phyloP scores from a whole-genome alignment of 2,888 invertebrate species.

The Caenorhabditis imperialis region DNA sequence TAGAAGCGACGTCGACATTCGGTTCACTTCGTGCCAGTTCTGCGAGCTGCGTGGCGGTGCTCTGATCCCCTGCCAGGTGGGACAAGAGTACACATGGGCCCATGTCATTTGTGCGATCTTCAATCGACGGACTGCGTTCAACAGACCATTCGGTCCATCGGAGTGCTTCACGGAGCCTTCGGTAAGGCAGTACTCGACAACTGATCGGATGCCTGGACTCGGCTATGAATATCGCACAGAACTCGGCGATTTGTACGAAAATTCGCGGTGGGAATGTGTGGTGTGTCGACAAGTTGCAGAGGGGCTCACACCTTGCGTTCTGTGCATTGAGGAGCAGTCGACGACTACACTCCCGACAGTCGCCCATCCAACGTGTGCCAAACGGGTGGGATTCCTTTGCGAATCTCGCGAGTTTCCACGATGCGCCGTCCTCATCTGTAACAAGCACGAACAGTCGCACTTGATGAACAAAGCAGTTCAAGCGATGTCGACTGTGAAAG shows the following conservation, averaged over 20 bases:
- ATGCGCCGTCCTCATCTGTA: conserved; percentile 52
- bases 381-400: conserved; percentile 75
- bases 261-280: conserved; percentile 47
- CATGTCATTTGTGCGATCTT: conserved; percentile 72
- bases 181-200: conserved; percentile 25
- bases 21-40: conserved; percentile 61
- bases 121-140: conserved; percentile 51
- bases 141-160: conserved; percentile 38
- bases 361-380: conserved; percentile 82
- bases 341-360: conserved; percentile 9
- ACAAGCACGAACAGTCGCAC: conserved; percentile 41
- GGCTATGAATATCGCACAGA: conserved; percentile 19
- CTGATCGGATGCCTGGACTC: conserved; percentile 2
- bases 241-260: conserved; percentile 45
- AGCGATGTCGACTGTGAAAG: conserved; percentile 6
- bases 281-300: conserved; percentile 37
- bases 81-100: conserved; percentile 60
- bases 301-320: conserved; percentile 49
- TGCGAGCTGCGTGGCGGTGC: conserved; percentile 74
- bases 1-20: conserved; percentile 56
- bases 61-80: conserved; percentile 54
- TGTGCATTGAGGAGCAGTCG: conserved; percentile 76
- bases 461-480: conserved; percentile 10
- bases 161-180: conserved; percentile 32
- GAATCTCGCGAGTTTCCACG: conserved; percentile 57